Base-by-base conservation (phyloP, 2,113 vertebrate species). In the Hemiscyllium ocellatum region DNA sequence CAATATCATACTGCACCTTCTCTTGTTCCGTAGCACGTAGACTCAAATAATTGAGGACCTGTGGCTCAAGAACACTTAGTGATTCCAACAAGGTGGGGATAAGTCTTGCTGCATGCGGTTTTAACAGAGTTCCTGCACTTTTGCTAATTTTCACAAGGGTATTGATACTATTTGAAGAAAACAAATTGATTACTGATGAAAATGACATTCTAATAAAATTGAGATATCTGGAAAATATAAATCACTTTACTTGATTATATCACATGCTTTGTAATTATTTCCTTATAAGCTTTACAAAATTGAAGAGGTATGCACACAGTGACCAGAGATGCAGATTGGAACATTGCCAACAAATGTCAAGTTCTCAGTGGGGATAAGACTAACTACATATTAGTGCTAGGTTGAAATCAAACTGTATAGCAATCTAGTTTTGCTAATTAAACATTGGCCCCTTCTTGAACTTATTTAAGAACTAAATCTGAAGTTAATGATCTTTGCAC, bases 141-240 rank as follows among this genome's bases (percentile, higher is more conserved):
- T 99, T 99, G 96, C 99, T 99, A 90, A 99, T 98, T 98, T 99
- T 99, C 97, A 99, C 99, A 96, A 99, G 97, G 20, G 99, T 99
- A 96, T 99, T 99, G 97, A 99, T 99, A 96, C 99, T 99, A 95
- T 1, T 95, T 96, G 94, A 96, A 95, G 96, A 0, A 96, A 29
- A 96, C 33, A 96, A 26, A 96, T 15, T 69, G 69, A 70, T 68
- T 70, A 68, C 66, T 72, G 69, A 33, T 72, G 6, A 95, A 72
- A 95, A 72, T 95, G 20, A 50, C 42, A 29, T 50, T 70, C 4
- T 52, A 61, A 29, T 95, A 50, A 70, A 50, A 52, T 17, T 52
- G 37, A 33, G 20, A 15, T 93, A 93, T 93, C 56, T 66, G 8
- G 66, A 61, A 72, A 76, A 94, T 52, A 94, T 47, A 29, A 93